Base-by-base conservation (phyloP, 2,113 vertebrate species). In the Microcebus griseorufus region DNA sequence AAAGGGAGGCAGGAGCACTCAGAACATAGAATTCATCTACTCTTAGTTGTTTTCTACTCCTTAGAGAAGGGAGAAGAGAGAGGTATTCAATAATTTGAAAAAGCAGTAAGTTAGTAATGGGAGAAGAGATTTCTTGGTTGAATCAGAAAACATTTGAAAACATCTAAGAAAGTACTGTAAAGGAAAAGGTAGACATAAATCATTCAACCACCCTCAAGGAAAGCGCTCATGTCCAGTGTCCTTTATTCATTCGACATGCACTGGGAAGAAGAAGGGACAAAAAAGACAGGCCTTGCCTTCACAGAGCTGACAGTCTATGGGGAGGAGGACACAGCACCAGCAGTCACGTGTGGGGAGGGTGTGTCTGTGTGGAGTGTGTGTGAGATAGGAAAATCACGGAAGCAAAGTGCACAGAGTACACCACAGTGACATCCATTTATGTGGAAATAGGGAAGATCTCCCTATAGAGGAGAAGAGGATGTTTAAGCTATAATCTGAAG, bases 381-480 rank as follows among this genome's bases (percentile, higher is more conserved):
- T 14, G 27, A 17, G 75, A n/a, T 9, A 1, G 1, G 32, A 64
- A n/a, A 55, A 25, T 34, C 2, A 2, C 20, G 1, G 7, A 48
- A 72, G 69, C 3, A 5, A 29, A 39, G 64, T 37, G 9, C 1
- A 0, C 11, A 25, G 25, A 1, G 37, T 37, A 23, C 1, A 9
- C 25, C 4, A 3, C 5, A 17, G 16, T 2, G 32, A 64, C 11
- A 11, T 25, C 64, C n/a, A 8, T 4, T 2, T 4, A 27, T 3
- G 27, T 13, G 29, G 53, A n/a, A 8, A 14, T 1, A 20, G 42
- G 32, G 9, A 53, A 18, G 32, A 9, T 42, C 70, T 91, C 58
- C 34, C 42, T 3, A 42, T 42, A 42, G 42, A 42, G 42, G 5
- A 27, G 69, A 23, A 80, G 39, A 60, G 23, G 45, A 42, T n/a